Evolutionary conservation across 2,797 vertebrate genomes (phyloP).

Genomic region (Pitangus sulphuratus): DNA sequence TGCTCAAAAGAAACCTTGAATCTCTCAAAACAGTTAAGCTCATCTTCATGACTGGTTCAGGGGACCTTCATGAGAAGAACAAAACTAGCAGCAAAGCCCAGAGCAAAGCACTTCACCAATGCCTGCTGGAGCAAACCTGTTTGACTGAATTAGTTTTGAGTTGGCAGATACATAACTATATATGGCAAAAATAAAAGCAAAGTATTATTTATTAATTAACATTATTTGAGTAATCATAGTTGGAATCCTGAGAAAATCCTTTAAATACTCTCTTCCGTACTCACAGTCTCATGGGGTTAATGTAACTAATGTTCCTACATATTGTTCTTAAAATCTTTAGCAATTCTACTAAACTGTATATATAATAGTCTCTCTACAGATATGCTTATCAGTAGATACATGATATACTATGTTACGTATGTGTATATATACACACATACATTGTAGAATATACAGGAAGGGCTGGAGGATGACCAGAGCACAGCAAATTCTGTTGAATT

Average conservation of each 20-base stretch:
- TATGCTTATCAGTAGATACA: not conserved
- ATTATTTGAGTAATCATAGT: not conserved
- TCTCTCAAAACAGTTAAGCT: not conserved
- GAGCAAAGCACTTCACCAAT: not conserved
- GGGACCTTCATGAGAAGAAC: not conserved
- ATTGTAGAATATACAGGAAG: not conserved
- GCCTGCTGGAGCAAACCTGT: not conserved
- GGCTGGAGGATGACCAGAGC: not conserved
- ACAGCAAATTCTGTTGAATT: not conserved
- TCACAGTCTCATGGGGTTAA: not conserved
- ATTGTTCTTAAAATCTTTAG: not conserved
- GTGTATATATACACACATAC: not conserved
- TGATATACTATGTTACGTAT: not conserved
- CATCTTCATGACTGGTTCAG: not conserved
- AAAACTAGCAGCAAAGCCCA: not conserved
- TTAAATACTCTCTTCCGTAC: not conserved
- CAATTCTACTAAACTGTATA: not conserved
- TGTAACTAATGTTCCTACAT: not conserved
- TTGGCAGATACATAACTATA: not conserved
- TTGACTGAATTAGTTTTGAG: not conserved
- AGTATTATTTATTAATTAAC: not conserved
- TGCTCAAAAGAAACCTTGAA: not conserved
- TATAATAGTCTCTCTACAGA: not conserved
- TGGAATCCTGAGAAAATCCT: not conserved
- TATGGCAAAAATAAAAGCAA: not conserved